Evolutionary conservation across 2,113 vertebrate species (phyloP).

Genomic region (Anguilla japonica): DNA sequence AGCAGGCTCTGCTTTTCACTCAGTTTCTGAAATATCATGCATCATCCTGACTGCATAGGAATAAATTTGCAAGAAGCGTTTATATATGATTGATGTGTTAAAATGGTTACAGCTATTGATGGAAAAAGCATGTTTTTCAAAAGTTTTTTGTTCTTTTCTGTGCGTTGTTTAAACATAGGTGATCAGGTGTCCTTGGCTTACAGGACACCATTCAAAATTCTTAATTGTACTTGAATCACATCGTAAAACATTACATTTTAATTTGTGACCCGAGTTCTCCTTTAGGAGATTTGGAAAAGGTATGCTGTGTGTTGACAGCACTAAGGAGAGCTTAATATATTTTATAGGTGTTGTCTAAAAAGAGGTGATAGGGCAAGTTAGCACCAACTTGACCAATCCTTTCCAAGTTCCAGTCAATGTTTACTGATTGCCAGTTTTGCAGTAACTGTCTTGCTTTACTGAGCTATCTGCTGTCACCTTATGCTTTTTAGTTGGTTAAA

Average conservation of each 20-base stretch:
- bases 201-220: neutral
- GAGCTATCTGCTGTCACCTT: neutral
- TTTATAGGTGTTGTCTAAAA: conserved; percentile 41
- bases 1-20: too few species aligned
- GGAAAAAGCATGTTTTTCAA: neutral
- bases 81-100: too few species aligned
- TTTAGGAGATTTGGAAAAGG: conserved; percentile 21
- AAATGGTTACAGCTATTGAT: neutral
- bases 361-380: conserved; percentile 14
- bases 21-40: too few species aligned
- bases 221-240: neutral
- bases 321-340: conserved; percentile 42
- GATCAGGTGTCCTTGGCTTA: neutral
- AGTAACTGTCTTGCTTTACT: conserved; percentile 12
- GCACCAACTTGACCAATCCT: conserved; percentile 40
- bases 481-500: neutral
- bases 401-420: neutral
- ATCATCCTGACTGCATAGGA: too few species aligned
- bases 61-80: too few species aligned
- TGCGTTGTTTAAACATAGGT: neutral
- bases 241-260: neutral
- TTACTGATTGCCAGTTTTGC: neutral
- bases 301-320: conserved; percentile 31
- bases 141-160: neutral
- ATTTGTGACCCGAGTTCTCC: conserved; percentile 36